These are phyloP conservation scores for Apis dorsata DNA, from an alignment of 1,140 invertebrate species.

Conservation along the genomic window DNA sequence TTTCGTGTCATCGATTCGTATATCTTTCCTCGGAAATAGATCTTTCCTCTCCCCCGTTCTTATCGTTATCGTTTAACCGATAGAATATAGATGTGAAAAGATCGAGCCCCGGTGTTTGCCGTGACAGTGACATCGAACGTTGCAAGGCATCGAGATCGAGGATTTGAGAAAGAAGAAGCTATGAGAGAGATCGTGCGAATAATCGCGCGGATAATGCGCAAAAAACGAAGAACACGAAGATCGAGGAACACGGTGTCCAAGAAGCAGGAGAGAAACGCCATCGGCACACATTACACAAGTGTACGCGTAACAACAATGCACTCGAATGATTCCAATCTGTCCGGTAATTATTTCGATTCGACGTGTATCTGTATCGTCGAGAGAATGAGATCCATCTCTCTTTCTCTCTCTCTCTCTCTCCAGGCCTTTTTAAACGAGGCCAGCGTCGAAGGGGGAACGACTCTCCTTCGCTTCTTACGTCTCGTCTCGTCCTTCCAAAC, in stretches of 20 bases:
- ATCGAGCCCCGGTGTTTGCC: too few species aligned
- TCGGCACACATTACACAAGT: constrained; percentile 6
- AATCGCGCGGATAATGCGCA: background rate
- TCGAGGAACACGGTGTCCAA: background rate
- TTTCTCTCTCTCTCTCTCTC: background rate
- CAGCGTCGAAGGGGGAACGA: constrained; percentile 19
- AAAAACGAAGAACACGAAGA: background rate
- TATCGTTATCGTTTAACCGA: too few species aligned
- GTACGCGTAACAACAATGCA: constrained; percentile 34
- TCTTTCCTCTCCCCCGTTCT: too few species aligned
- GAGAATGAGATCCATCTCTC: background rate
- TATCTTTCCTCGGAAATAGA: too few species aligned
- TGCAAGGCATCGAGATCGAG: too few species aligned
- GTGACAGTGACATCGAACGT: background rate
- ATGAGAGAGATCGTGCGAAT: background rate
- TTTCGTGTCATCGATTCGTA: too few species aligned
- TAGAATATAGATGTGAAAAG: too few species aligned
- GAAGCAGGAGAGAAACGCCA: background rate
- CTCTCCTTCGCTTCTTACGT: too few species aligned
- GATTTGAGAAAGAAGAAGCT: too few species aligned
- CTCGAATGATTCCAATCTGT: constrained; percentile 23
- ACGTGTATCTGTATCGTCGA: background rate
- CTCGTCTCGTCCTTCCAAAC: background rate
- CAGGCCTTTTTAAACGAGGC: constrained; percentile 24
- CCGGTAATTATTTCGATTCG: constrained; percentile 32